These are phyloP conservation scores for Aleiodes leptofemur DNA, from an alignment of 2,888 invertebrate genomes.

Conservation along the genomic window DNA sequence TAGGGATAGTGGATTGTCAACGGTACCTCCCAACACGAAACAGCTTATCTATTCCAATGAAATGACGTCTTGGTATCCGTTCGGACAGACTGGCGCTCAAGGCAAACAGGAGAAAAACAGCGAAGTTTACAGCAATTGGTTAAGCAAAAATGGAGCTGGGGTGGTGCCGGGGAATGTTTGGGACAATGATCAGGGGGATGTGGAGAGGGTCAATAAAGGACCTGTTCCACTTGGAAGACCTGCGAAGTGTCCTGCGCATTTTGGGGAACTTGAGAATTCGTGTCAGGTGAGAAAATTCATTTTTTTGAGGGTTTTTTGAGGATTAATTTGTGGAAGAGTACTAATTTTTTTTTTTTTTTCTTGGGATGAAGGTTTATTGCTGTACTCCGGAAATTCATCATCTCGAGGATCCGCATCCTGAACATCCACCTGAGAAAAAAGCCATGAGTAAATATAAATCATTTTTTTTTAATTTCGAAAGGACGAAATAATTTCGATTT, in stretches of 20 bases:
- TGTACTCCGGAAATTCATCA: slow-evolving; percentile 67
- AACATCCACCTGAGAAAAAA: slow-evolving; percentile 70
- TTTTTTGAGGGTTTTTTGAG: no score
- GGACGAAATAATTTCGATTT: no score
- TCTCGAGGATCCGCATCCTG: slow-evolving; percentile 68
- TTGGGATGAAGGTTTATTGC: slow-evolving; percentile 67
- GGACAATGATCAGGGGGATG: slow-evolving; percentile 69
- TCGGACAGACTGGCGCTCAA: slow-evolving; percentile 67
- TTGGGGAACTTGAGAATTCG: slow-evolving; percentile 68
- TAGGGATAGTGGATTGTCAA: slow-evolving; percentile 64
- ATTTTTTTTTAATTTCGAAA: not conserved
- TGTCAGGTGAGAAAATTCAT: slow-evolving; percentile 63
- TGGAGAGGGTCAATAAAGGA: slow-evolving; percentile 59
- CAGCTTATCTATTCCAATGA: slow-evolving; percentile 71
- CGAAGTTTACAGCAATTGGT: slow-evolving; percentile 70
- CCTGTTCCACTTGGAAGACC: slow-evolving; percentile 69
- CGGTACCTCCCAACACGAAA: slow-evolving; percentile 68
- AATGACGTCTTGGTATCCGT: slow-evolving; percentile 69
- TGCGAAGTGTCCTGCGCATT: slow-evolving; percentile 65
- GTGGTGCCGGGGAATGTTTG: slow-evolving; percentile 70
- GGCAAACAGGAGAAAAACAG: slow-evolving; percentile 70
- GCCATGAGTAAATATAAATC: slow-evolving; percentile 65
- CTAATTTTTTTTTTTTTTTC: slow-evolving; percentile 28
- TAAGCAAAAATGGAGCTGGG: slow-evolving; percentile 67
- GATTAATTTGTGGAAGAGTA: no score